Base-by-base conservation (phyloP, 1,140 invertebrate genomes). In the Cyphomyrmex costatus region DNA sequence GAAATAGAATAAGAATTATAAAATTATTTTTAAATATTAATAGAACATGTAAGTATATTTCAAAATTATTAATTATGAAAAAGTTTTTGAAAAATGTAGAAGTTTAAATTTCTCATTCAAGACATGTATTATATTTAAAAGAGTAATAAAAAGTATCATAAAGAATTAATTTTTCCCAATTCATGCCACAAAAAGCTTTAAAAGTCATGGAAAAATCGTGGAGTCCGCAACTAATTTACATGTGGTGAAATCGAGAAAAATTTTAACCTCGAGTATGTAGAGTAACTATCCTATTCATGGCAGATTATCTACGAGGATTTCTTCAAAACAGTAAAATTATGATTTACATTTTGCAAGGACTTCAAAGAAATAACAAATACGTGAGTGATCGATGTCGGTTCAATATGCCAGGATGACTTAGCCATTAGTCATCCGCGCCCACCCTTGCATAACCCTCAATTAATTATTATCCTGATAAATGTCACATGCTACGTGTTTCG, bases 401-500 rank as follows among this genome's bases (percentile, higher is more conserved):
- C 90, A 78, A 90, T 86, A 42, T 33, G 53, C 42, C 56, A 21
- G 42, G 8, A 33, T 46, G 10, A 56, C 49, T 86, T 76, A 61
- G 42, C 71, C 77, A 87, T 91, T 89, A 91, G 78, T 90, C 84
- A 91, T 77, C 80, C 36, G 56, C 27, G 79, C 61, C 89, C 89
- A 6, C 65, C 14, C 21, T 68, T 78, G 51, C 21, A 58, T 60
- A 82, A 86, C 77, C 63, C 71, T 27, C 89, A 91, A 92, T 92
- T 92, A 92, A 90, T 92, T 92, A 92, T 91, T 88, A 92, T 91
- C 92, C 86, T 68, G 89, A 88, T 91, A 86, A 92, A 89, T 77
- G 80, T 87, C 87, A 88, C 68, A 46, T 53, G 53, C 53, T 68
- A 63, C 33, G 61, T 51, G 53, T 83, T 63, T 61, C 24, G n/a